Conservation (phyloP, 2,797 vertebrate genomes). For the Anolis apletophallus region DNA sequence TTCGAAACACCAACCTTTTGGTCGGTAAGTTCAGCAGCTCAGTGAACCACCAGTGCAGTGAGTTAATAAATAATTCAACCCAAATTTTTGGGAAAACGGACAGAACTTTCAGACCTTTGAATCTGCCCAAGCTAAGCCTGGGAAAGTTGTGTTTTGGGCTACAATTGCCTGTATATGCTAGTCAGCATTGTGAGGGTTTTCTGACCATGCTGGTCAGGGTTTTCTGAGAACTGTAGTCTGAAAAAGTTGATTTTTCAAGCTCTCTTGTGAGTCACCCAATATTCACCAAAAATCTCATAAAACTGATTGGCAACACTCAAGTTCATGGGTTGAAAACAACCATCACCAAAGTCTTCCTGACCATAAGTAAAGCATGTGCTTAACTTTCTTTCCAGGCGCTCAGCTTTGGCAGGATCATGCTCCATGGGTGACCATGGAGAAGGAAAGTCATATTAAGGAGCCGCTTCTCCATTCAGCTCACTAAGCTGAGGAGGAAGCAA, state of each 20-base stretch:
- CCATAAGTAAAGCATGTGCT: not conserved
- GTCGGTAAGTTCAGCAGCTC: too few species aligned
- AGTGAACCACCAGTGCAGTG: too few species aligned
- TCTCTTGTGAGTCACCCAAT: too few species aligned
- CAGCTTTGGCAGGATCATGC: not conserved
- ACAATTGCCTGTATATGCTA: too few species aligned
- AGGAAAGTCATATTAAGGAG: not conserved
- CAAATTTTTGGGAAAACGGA: not conserved
- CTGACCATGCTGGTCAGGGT: too few species aligned
- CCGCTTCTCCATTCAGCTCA: not conserved
- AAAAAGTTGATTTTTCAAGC: too few species aligned
- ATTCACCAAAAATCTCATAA: not conserved
- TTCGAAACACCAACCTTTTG: too few species aligned
- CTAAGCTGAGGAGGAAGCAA: too few species aligned
- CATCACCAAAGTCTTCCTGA: not conserved
- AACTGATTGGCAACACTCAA: not conserved
- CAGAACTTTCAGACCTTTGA: not conserved
- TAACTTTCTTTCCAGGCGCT: not conserved
- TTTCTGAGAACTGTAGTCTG: too few species aligned
- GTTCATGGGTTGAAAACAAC: not conserved
- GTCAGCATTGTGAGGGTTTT: too few species aligned
- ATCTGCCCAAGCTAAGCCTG: not conserved
- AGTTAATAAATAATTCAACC: not conserved
- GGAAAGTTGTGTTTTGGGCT: too few species aligned
- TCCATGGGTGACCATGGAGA: not conserved